Evolutionary conservation across 2,888 invertebrate species (phyloP).

Genomic region (Tachina grossa): DNA sequence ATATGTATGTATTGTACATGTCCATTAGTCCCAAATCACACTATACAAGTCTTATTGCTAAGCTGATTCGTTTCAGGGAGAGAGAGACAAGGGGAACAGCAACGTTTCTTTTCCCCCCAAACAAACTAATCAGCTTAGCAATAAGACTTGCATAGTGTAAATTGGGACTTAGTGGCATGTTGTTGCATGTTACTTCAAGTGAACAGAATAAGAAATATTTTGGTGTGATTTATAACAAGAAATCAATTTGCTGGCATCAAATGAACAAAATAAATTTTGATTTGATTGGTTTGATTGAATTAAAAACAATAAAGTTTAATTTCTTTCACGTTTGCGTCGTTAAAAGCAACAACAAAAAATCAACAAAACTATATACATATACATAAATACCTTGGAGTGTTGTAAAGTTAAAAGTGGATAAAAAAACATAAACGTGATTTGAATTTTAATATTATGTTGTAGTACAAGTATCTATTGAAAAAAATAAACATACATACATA

Average conservation of each 20-base stretch:
- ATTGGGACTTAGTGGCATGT: no score
- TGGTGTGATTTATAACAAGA: conserved; percentile 68
- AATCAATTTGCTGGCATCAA: conserved; percentile 65
- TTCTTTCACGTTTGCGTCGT: conserved; percentile 51
- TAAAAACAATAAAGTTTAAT: conserved; percentile 52
- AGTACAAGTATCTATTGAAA: not conserved
- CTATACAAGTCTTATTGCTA: no score
- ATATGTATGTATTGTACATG: conserved; percentile 53
- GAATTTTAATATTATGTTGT: conserved; percentile 42
- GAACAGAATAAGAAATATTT: conserved; percentile 56
- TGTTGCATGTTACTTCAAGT: conserved; percentile 47
- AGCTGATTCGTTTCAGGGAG: no score
- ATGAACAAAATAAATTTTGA: conserved; percentile 35
- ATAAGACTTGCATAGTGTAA: no score
- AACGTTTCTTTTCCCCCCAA: no score
- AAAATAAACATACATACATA: not conserved
- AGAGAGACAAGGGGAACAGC: no score
- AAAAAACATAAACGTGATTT: conserved; percentile 50
- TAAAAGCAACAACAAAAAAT: not conserved
- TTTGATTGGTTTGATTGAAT: conserved; percentile 54
- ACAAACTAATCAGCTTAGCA: no score
- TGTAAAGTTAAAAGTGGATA: conserved; percentile 25
- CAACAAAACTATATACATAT: conserved; percentile 33
- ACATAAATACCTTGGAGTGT: conserved; percentile 63
- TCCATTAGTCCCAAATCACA: conserved; percentile 63